These are phyloP conservation scores for Passer domesticus DNA, from an alignment of 2,113 vertebrate species.

Conservation along the genomic window DNA sequence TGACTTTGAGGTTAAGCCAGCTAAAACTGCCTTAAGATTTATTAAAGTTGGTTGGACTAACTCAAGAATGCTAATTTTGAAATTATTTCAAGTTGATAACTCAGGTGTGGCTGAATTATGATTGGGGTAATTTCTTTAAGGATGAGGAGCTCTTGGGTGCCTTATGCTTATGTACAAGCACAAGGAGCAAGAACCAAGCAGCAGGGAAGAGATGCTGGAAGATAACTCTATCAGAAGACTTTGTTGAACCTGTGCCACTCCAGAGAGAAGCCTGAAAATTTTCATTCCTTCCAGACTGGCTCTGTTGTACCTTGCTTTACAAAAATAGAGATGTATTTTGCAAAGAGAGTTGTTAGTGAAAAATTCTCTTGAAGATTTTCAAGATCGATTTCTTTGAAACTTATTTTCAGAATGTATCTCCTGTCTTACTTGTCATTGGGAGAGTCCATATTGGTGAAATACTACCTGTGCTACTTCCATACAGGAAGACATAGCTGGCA, in stretches of 20 bases:
- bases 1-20: background rate
- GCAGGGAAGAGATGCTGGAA: background rate
- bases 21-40: background rate
- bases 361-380: background rate
- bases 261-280: background rate
- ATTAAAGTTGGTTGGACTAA: background rate
- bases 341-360: background rate
- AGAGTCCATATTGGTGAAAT: background rate
- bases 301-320: background rate
- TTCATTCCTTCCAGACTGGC: background rate
- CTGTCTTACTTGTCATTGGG: background rate
- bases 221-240: background rate
- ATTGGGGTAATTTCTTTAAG: background rate
- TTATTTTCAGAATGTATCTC: constrained; percentile 11
- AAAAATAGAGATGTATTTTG: constrained; percentile 7
- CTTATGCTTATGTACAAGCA: background rate
- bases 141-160: rapidly evolving
- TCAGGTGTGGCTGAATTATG: background rate
- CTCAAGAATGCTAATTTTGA: background rate
- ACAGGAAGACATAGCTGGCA: background rate
- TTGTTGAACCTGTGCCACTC: background rate
- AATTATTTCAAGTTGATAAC: background rate
- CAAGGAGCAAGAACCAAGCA: background rate
- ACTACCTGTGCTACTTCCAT: background rate
- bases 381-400: background rate